These are phyloP conservation scores for Thalassaphorura encarpata DNA, from an alignment of 1,140 invertebrate species.

Conservation along the genomic window DNA sequence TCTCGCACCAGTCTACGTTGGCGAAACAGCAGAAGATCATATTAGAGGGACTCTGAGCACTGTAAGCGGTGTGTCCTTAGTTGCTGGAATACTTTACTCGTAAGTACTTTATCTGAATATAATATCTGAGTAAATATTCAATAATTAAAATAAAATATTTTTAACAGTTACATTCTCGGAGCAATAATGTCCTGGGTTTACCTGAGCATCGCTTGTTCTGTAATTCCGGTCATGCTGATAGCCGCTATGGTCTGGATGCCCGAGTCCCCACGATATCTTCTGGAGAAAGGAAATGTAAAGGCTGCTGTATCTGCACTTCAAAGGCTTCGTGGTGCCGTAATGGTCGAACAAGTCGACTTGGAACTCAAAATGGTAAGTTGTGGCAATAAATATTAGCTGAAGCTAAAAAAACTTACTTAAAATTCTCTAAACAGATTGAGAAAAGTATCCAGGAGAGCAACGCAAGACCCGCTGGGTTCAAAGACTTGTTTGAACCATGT, in stretches of 20 bases:
- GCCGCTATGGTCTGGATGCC: conserved; percentile 35
- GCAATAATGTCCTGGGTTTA: conserved; percentile 36
- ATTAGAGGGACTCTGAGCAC: conserved; percentile 48
- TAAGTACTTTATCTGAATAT: conserved; percentile 47
- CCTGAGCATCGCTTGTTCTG: conserved; percentile 28
- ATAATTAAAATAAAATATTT: conserved; percentile 34
- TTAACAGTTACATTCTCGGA: conserved; percentile 41
- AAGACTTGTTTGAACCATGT: conserved; percentile 3
- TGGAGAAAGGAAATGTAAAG: conserved; percentile 33
- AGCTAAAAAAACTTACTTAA: too few relatives aligned
- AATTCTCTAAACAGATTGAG: too few relatives aligned
- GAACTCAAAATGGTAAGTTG: conserved; percentile 15
- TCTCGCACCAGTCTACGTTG: conserved; percentile 47
- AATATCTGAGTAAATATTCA: conserved; percentile 15
- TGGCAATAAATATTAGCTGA: too few relatives aligned
- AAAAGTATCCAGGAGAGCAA: neutral
- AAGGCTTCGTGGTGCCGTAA: conserved; percentile 16
- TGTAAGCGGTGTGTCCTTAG: conserved; percentile 64
- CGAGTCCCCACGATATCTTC: conserved; percentile 38
- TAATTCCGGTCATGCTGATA: conserved; percentile 32
- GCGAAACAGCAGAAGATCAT: conserved; percentile 48
- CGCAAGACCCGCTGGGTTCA: neutral
- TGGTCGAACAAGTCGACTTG: neutral
- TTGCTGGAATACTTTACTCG: conserved; percentile 60
- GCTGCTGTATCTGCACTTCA: conserved; percentile 34